Conservation (phyloP, 2,797 vertebrate genomes). For the Sebastes minor region DNA sequence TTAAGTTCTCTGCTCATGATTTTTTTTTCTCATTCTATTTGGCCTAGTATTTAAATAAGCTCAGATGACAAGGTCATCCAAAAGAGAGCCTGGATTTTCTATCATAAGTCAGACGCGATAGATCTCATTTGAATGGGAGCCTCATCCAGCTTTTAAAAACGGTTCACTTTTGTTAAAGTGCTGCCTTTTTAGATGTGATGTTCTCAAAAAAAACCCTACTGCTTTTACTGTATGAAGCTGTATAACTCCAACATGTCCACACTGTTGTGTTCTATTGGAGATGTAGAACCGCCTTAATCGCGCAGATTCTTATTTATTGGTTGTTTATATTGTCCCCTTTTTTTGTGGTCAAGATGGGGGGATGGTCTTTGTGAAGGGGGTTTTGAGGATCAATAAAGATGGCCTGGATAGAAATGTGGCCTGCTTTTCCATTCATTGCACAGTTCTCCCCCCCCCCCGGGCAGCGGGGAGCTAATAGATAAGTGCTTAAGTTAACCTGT, state of each 20-base stretch:
- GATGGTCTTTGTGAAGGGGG: slow-evolving; percentile 74
- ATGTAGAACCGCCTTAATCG: slow-evolving; percentile 86
- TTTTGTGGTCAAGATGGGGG: slow-evolving; percentile 72
- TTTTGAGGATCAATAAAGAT: slow-evolving; percentile 85
- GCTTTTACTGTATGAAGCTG: slow-evolving; percentile 82
- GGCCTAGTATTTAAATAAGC: slow-evolving; percentile 60
- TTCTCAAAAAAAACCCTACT: slow-evolving; percentile 70
- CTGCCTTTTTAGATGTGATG: slow-evolving; percentile 69
- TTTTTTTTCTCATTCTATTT: slow-evolving; percentile 46
- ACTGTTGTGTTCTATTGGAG: slow-evolving; percentile 81
- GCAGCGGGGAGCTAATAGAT: slow-evolving; percentile 29
- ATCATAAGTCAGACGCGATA: slow-evolving; percentile 22
- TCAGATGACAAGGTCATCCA: slow-evolving; percentile 41
- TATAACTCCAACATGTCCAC: slow-evolving; percentile 77
- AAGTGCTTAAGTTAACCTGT: slow-evolving; percentile 59
- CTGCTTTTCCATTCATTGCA: slow-evolving; percentile 79
- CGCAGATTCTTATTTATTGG: slow-evolving; percentile 84
- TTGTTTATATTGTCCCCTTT: slow-evolving; percentile 75
- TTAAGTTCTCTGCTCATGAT: slow-evolving; percentile 38
- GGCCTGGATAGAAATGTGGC: slow-evolving; percentile 81
- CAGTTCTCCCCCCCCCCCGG: slow-evolving; percentile 49
- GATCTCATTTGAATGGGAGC: slow-evolving; percentile 54
- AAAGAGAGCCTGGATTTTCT: slow-evolving; percentile 30
- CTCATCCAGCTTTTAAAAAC: slow-evolving; percentile 57
- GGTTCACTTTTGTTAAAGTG: slow-evolving; percentile 72